Evolutionary conservation across 2,797 vertebrate species (phyloP).

Genomic region (Muscicapa comitata): DNA sequence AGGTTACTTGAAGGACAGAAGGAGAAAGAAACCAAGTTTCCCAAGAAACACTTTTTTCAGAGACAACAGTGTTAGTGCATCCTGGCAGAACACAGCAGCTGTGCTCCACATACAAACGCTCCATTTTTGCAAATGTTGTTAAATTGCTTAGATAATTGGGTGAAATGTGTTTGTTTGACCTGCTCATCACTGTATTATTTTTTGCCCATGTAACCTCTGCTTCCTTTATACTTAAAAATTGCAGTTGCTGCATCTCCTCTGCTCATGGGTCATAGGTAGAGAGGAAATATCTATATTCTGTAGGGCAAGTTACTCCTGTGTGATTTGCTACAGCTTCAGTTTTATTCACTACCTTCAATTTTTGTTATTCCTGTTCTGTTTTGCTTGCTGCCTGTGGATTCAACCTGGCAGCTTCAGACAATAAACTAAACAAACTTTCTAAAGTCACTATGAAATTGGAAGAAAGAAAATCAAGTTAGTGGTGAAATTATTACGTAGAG

Average conservation of each 20-base stretch:
- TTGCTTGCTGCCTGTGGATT: background rate
- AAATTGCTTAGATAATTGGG: background rate
- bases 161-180: background rate
- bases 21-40: background rate
- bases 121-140: background rate
- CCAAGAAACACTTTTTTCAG: background rate
- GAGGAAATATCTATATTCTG: background rate
- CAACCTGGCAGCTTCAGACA: background rate
- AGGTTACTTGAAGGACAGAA: background rate
- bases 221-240: background rate
- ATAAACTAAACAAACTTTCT: background rate
- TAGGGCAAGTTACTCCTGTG: background rate
- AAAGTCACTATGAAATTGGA: background rate
- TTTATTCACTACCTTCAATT: background rate
- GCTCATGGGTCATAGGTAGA: background rate
- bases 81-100: background rate
- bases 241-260: background rate
- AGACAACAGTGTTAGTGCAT: background rate
- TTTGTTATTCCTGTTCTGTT: background rate
- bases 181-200: background rate
- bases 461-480: background rate
- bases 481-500: background rate
- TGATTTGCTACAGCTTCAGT: background rate
- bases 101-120: background rate
- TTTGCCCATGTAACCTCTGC: background rate